Percentiles rank a stretch among this genome's conserved stretches.
Conservation (phyloP, 2,113 vertebrate genomes). For the Xenopus laevis region DNA sequence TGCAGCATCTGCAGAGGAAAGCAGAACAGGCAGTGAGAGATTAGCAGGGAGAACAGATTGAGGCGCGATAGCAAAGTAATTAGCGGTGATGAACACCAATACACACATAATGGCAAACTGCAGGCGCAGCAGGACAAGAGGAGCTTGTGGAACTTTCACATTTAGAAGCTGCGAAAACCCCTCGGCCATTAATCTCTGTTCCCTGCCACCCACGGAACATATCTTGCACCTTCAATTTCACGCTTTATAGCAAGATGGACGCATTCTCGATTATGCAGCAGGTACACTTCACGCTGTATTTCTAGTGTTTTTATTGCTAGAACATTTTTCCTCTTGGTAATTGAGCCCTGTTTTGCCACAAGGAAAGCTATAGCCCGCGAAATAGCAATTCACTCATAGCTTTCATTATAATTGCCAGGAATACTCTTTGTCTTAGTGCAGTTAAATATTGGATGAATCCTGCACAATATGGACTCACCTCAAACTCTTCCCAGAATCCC, state of each 20-base stretch:
- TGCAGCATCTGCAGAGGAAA: slow-evolving; percentile 72
- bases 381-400: too few relatives aligned
- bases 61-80: not conserved
- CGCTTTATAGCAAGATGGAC: not conserved
- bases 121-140: not conserved
- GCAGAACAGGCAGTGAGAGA: not conserved
- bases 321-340: slow-evolving; percentile 7
- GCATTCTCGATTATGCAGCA: slow-evolving; percentile 2
- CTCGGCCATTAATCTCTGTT: not conserved
- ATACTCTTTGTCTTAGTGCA: too few relatives aligned
- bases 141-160: not conserved
- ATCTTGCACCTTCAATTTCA: slow-evolving; percentile 21
- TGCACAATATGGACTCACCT: slow-evolving; percentile 57
- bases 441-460: too few relatives aligned
- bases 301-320: slow-evolving; percentile 5
- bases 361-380: too few relatives aligned
- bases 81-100: not conserved
- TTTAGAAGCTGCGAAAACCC: not conserved
- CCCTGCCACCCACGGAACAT: slow-evolving; percentile 7
- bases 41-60: not conserved
- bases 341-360: not conserved
- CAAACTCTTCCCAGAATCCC: slow-evolving; percentile 83
- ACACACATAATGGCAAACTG: not conserved
- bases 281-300: slow-evolving; percentile 21
- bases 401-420: too few relatives aligned